Evolutionary conservation across 2,797 vertebrate species (phyloP).

Genomic region (Sebastes iracundus): DNA sequence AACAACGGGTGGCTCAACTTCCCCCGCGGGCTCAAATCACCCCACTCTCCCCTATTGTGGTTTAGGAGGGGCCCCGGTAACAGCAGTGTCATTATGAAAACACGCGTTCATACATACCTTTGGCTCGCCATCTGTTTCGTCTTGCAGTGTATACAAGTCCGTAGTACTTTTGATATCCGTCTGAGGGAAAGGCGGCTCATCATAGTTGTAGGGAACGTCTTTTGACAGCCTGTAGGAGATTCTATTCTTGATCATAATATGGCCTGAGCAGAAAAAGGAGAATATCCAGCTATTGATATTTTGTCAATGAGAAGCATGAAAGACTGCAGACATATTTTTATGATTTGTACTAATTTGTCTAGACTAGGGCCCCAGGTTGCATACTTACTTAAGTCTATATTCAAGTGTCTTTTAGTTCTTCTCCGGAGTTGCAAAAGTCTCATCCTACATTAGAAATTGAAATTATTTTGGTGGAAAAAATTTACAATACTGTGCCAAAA

Average conservation of each 20-base stretch:
- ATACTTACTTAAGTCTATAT: slow-evolving; percentile 4
- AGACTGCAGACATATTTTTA: neutral
- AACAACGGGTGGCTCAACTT: no score
- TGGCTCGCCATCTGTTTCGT: slow-evolving; percentile 12
- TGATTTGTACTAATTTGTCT: slow-evolving; percentile 24
- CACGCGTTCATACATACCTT: slow-evolving; percentile 19
- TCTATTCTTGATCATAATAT: slow-evolving; percentile 39
- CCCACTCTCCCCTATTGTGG: no score
- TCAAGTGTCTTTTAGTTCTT: neutral
- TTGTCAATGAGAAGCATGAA: slow-evolving; percentile 19
- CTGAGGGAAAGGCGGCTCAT: slow-evolving; percentile 12
- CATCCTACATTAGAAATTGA: neutral
- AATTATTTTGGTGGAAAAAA: neutral
- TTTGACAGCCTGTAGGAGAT: slow-evolving; percentile 18
- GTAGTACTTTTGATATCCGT: slow-evolving; percentile 12
- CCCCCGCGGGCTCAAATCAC: no score
- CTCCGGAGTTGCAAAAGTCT: neutral
- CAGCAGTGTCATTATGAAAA: slow-evolving; percentile 7
- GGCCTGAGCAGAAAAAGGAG: slow-evolving; percentile 34
- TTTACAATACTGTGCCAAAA: neutral
- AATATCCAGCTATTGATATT: slow-evolving; percentile 24
- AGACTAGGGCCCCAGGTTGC: neutral
- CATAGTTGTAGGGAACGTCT: slow-evolving; percentile 3
- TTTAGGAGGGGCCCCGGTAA: neutral
- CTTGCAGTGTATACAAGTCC: slow-evolving; percentile 26